Base-by-base conservation (phyloP, 1,140 invertebrate species). In the Patella vulgata region DNA sequence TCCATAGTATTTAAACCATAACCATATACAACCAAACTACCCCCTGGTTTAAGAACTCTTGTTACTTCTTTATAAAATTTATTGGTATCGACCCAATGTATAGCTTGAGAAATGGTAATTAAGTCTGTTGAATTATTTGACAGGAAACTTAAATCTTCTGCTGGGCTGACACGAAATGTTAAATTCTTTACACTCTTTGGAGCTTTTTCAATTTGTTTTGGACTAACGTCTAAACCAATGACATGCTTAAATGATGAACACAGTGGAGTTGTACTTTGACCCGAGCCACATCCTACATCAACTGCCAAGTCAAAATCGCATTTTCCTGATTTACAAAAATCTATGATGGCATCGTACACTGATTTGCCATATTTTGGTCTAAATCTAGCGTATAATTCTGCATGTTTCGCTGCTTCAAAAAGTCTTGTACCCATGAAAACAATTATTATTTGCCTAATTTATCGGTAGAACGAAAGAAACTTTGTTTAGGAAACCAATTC, bases 271-370 rank as follows among this genome's bases (percentile, higher is more conserved):
- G 85, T 87, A 55, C 83, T 86, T 68, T 87, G 86, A n/a, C 86
- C 86, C n/a, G 81, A 79, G 9, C 85, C 85, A 74, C 86, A 86
- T 0, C 86, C 86, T 14, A 87, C 76, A 72, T 87, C 86, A 1
- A 83, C 48, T 33, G 75, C 71, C 9, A 60, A n/a, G 5, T 50
- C 47, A 47, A 63, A 52, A 4, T 52, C 30, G 25, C 52, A 39
- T 55, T 78, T 73, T 47, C 67, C 71, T 66, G 80, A 71, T 56
- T 73, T 74, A 36, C 81, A 69, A 58, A 74, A 85, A 3, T 69
- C 44, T 5, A 80, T 42, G 36, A 85, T 78, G 25, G 56, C 57
- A 6, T 80, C 58, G 17, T 72, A 73, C 8, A 85, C 56, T n/a
- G 64, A 55, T 3, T 65, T 19, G 5, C 81, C 80, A 44, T 82